These are phyloP conservation scores for Dione vanillae DNA, from an alignment of 2,888 invertebrate genomes.

Conservation along the genomic window DNA sequence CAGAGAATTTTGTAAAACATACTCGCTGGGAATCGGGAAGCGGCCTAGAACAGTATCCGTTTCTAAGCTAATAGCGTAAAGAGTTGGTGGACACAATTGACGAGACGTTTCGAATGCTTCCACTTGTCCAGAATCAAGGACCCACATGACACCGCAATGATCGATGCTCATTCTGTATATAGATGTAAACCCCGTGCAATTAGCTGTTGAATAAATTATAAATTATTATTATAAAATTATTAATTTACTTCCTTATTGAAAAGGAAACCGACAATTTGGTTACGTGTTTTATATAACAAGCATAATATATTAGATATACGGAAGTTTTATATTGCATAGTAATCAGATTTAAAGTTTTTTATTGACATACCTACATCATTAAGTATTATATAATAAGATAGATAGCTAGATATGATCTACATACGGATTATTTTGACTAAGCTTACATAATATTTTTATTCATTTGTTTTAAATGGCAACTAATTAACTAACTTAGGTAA, in stretches of 20 bases:
- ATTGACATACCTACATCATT: not conserved
- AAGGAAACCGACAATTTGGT: slow-evolving; percentile 6
- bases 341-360: not conserved
- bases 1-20: slow-evolving; percentile 87
- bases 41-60: slow-evolving; percentile 86
- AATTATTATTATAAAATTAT: slow-evolving; percentile 1
- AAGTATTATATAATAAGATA: not conserved
- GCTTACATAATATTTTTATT: too few species aligned
- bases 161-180: slow-evolving; percentile 91
- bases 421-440: not conserved
- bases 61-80: slow-evolving; percentile 88
- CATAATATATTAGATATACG: slow-evolving; percentile 9
- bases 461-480: too few species aligned
- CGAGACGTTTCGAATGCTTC: slow-evolving; percentile 86
- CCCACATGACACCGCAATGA: slow-evolving; percentile 91
- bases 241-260: slow-evolving; percentile 2
- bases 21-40: slow-evolving; percentile 87
- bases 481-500: too few species aligned
- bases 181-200: slow-evolving; percentile 87
- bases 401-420: not conserved
- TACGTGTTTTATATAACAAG: not conserved
- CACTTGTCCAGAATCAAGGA: slow-evolving; percentile 91
- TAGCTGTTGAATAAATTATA: slow-evolving; percentile 60
- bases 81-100: slow-evolving; percentile 89
- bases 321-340: slow-evolving; percentile 1